These are phyloP conservation scores for Diadema setosum DNA, from an alignment of 35 echinoderm and acorn worm species.

Conservation along the genomic window DNA sequence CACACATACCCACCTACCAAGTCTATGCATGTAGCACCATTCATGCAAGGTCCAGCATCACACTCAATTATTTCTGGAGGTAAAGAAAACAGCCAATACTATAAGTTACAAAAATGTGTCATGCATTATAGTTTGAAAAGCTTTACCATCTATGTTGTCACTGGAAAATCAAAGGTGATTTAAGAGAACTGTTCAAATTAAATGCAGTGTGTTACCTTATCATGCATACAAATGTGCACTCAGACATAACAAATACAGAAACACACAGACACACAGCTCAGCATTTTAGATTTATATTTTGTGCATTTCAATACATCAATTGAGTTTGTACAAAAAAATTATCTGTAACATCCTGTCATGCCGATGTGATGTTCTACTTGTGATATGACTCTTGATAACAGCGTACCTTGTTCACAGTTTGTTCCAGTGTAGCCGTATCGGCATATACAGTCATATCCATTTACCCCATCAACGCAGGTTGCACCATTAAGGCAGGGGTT, in stretches of 20 bases:
- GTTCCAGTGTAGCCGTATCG: slow-evolving; percentile 24
- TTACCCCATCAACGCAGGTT: slow-evolving; percentile 14
- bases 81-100: neutral
- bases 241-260: neutral
- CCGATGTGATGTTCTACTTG: neutral
- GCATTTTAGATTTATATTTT: neutral
- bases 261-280: neutral
- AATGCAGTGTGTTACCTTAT: too few relatives aligned
- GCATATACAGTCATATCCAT: slow-evolving; percentile 50
- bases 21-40: slow-evolving; percentile 76
- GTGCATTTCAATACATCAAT: too few relatives aligned
- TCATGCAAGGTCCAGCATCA: slow-evolving; percentile 58
- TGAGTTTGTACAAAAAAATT: neutral
- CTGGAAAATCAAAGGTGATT: neutral
- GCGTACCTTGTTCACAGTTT: neutral
- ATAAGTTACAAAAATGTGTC: neutral
- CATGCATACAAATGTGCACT: too few relatives aligned
- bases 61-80: slow-evolving; percentile 1
- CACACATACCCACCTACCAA: slow-evolving; percentile 72
- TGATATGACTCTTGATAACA: neutral
- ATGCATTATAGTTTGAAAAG: neutral
- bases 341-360: neutral
- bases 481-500: slow-evolving; percentile 58
- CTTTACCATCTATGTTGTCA: neutral
- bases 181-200: neutral